A percentile compares a stretch with the other conserved stretches of the same genome.
These are phyloP conservation scores for Conger conger DNA, from an alignment of 2,113 vertebrate genomes.

Conservation along the genomic window DNA sequence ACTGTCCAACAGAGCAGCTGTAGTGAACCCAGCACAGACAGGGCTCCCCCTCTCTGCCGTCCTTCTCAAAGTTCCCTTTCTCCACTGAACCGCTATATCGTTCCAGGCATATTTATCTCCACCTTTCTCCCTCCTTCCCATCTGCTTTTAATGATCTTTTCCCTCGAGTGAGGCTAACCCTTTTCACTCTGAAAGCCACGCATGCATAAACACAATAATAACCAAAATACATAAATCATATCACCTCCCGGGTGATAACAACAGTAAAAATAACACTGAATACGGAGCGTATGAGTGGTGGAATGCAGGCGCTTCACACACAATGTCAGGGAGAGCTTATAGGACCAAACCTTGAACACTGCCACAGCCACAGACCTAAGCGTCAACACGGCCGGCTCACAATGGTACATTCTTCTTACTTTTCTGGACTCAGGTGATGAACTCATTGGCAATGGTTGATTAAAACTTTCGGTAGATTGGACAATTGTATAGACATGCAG, in stretches of 20 bases:
- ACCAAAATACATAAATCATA: background rate
- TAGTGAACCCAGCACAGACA: background rate
- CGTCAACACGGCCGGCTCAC: background rate
- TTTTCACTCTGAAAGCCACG: background rate
- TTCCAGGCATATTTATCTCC: background rate
- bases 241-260: background rate
- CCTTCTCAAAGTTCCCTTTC: background rate
- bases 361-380: background rate
- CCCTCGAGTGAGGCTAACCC: background rate
- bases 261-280: background rate
- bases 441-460: background rate
- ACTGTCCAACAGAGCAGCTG: background rate
- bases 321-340: background rate
- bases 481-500: background rate
- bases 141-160: background rate
- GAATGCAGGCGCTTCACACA: background rate
- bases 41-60: background rate
- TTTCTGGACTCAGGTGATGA: background rate
- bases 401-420: background rate
- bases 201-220: constrained; percentile 1
- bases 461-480: background rate
- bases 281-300: background rate
- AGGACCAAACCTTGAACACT: background rate
- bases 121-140: background rate
- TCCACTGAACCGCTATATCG: background rate